phyloP scores from a whole-genome alignment of 2,888 invertebrate species.

The Drosophila neotestacea region DNA sequence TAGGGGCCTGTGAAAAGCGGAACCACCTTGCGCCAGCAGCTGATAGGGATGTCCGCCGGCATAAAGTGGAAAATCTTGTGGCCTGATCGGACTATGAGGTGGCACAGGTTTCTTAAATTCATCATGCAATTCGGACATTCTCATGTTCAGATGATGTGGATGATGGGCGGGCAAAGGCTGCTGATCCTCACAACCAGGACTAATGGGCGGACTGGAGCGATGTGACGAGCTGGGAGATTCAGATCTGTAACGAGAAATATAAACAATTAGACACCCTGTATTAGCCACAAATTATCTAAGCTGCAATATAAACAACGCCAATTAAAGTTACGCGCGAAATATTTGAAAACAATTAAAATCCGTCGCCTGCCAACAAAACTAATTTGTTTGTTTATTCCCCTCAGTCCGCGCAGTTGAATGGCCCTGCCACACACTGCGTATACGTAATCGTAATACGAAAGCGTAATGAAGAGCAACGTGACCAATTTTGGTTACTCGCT shows the following conservation, averaged over 20 bases:
- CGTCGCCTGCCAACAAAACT: slow-evolving; percentile 35
- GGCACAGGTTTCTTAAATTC: slow-evolving; percentile 85
- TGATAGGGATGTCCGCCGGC: slow-evolving; percentile 86
- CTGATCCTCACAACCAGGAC: slow-evolving; percentile 93
- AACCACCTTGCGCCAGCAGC: slow-evolving; percentile 85
- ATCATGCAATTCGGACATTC: slow-evolving; percentile 84
- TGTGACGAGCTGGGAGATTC: slow-evolving; percentile 87
- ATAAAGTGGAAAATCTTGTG: slow-evolving; percentile 85
- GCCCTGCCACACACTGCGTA: slow-evolving; percentile 46
- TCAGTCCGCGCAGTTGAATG: not conserved
- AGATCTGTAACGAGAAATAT: slow-evolving; percentile 72
- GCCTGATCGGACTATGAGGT: slow-evolving; percentile 84
- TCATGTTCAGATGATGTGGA: slow-evolving; percentile 85
- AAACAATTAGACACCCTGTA: slow-evolving; percentile 51
- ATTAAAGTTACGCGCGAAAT: slow-evolving; percentile 52
- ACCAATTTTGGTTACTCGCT: slow-evolving; percentile 39
- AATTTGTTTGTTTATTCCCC: slow-evolving; percentile 69
- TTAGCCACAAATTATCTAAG: slow-evolving; percentile 59
- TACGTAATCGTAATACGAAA: slow-evolving; percentile 57
- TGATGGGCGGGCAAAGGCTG: slow-evolving; percentile 67
- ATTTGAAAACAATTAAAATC: slow-evolving; percentile 69
- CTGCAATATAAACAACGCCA: slow-evolving; percentile 49
- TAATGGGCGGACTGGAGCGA: slow-evolving; percentile 93
- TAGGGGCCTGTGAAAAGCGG: slow-evolving; percentile 87
- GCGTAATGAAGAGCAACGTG: slow-evolving; percentile 50